These are phyloP conservation scores for Temnothorax ravouxi DNA, from an alignment of 2,888 invertebrate genomes.

Conservation along the genomic window DNA sequence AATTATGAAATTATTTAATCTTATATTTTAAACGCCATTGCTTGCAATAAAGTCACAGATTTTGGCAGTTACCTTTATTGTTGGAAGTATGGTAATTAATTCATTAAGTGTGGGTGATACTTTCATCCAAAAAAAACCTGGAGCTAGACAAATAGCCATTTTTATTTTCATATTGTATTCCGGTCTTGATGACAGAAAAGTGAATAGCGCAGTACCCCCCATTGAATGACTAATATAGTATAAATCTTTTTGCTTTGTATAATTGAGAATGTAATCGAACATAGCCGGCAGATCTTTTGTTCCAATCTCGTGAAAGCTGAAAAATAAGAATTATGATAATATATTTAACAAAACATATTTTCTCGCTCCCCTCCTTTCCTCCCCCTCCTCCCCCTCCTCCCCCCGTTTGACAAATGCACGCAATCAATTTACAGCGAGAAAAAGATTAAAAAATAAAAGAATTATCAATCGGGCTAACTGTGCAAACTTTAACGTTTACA, in stretches of 20 bases:
- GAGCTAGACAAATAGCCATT: constrained; percentile 19
- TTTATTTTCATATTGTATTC: constrained; percentile 43
- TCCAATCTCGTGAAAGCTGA: constrained; percentile 44
- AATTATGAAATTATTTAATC: neutral
- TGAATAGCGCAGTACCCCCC: constrained; percentile 12
- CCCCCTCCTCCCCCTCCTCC: no score
- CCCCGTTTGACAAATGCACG: neutral
- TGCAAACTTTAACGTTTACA: neutral
- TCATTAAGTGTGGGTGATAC: neutral
- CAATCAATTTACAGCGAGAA: neutral
- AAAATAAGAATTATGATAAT: neutral
- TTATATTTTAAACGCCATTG: neutral
- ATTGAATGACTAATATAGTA: constrained; percentile 27
- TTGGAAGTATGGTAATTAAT: neutral
- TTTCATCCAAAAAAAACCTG: constrained; percentile 13
- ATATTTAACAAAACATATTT: neutral
- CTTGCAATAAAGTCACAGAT: neutral
- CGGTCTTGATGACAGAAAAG: constrained; percentile 26
- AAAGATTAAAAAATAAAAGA: neutral
- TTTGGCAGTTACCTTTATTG: neutral
- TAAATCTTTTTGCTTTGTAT: constrained; percentile 21
- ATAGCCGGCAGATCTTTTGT: constrained; percentile 18
- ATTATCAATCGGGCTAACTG: neutral
- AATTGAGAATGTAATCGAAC: constrained; percentile 24
- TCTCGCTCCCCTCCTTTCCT: no score